Base-by-base conservation (phyloP, 2,113 vertebrate species). In the Brienomyrus longianalis region DNA sequence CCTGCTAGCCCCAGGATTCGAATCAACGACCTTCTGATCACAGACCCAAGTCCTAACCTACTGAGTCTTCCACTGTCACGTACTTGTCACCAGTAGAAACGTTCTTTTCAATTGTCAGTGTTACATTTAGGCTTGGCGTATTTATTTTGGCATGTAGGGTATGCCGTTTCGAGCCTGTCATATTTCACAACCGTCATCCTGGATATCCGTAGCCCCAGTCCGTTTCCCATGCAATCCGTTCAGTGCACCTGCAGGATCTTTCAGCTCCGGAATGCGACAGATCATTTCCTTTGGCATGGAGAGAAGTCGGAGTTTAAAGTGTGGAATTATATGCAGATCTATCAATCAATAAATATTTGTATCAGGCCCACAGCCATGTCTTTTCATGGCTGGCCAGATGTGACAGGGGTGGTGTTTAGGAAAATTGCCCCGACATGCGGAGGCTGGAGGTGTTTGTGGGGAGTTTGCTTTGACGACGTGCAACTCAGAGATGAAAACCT, bases 311-410 rank as follows among this genome's bases (percentile, higher is more conserved):
- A 45, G 54, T 84, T 89, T 70, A 86, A 90, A 90, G 83, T 59
- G 51, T 21, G 86, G 2, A 10, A 43, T 39, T 70, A 88, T 39
- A 54, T 59, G 66, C 62, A 91, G 54, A 91, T 92, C 45, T 90
- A 91, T 92, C 92, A 90, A 91, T 92, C 92, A 90, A 84, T 92
- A 88, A 87, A 84, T 91, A 96, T 95, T 95, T 93, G 93, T 93
- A 89, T 87, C 59, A 62, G 62, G 62, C 31, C 62, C 19, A 11
- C 31, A 2, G 86, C 39, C 56, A 21, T 17, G 27, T 80, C 92
- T 88, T 91, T 89, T 87, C 88, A 8, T 43, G 84, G 90, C 94
- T 66, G 87, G 94, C 95, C 95, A 95, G 96, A 96, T 95, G 94
- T 95, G 95, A 95, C 93, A 92, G 92, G 91, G 10, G 92, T 93